Base-by-base conservation (phyloP, 2,888 invertebrate species). In the Rhodophaea formosa region DNA sequence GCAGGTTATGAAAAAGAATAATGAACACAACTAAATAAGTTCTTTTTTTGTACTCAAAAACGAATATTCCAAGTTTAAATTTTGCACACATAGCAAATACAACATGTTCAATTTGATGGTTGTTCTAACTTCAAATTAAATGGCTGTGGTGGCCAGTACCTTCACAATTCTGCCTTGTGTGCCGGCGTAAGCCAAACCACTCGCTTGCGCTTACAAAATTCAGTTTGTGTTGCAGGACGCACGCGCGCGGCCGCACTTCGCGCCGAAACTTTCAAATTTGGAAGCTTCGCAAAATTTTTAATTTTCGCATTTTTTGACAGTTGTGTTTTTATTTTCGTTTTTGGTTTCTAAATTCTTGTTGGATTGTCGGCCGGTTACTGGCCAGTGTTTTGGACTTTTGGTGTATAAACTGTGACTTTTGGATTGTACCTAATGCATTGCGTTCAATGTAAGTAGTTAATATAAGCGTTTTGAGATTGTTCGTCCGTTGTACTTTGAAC, bases 141-240 rank as follows among this genome's bases (percentile, higher is more conserved):
- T 73, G 74, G 69, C 68, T 74, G 53, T 43, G 56, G 56, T 78
- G 75, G 74, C 74, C 72, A 70, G 82, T 80, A 84, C 89, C 86
- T 88, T 88, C 86, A 79, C 88, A 75, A 75, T 81, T 79, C 82
- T 82, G 80, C 73, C 70, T 69, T 70, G 71, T 72, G 71, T 69
- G 71, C 74, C 69, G 61, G 61, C 60, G 72, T 71, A 67, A 71
- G 79, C 82, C 81, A 77, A 82, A 78, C 79, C 83, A 79, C 79
- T 79, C 80, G 82, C 77, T 71, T 78, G 82, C 86, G 85, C 85
- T 82, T 79, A 86, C 88, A 84, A 87, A 88, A 88, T 84, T 91
- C 87, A 90, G 89, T 89, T 85, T 72, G 85, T 81, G 82, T 77
- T 78, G 84, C 76, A 80, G 81, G 81, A 80, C 84, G 87, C 84